Evolutionary conservation across 2,113 vertebrate genomes (phyloP).

Genomic region (Origma solitaria): DNA sequence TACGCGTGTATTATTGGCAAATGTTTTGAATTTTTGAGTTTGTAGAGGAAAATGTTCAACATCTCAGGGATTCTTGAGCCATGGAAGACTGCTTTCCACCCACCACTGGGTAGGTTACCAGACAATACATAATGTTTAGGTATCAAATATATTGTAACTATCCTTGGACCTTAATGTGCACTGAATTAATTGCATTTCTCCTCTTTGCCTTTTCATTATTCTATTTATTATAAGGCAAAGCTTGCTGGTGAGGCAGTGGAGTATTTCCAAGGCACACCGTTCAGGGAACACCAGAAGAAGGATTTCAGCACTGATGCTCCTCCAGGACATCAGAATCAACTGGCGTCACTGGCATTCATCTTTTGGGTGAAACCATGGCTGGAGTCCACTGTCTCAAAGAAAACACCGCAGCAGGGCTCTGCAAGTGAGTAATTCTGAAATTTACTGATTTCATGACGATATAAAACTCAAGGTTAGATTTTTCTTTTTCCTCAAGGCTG

Average conservation of each 20-base stretch:
- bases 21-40: conserved; percentile 59
- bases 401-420: not conserved
- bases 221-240: not conserved
- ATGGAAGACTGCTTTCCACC: conserved; percentile 9
- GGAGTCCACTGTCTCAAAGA: not conserved
- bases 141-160: not conserved
- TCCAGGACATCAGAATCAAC: not conserved
- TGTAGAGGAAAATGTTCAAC: conserved; percentile 47
- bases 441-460: not conserved
- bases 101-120: not conserved
- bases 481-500: not conserved
- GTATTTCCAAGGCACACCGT: not conserved
- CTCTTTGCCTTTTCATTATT: not conserved
- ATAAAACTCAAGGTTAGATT: not conserved
- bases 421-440: not conserved
- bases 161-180: not conserved
- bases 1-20: conserved; percentile 52
- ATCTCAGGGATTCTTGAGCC: conserved; percentile 46
- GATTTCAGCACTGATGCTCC: not conserved
- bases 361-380: not conserved
- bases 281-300: not conserved
- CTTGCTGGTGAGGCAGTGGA: not conserved
- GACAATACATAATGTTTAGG: not conserved
- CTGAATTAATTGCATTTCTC: not conserved
- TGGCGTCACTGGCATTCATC: not conserved